Evolutionary conservation across 1,140 invertebrate species (phyloP).

Genomic region (Scaptomyza graminum): DNA sequence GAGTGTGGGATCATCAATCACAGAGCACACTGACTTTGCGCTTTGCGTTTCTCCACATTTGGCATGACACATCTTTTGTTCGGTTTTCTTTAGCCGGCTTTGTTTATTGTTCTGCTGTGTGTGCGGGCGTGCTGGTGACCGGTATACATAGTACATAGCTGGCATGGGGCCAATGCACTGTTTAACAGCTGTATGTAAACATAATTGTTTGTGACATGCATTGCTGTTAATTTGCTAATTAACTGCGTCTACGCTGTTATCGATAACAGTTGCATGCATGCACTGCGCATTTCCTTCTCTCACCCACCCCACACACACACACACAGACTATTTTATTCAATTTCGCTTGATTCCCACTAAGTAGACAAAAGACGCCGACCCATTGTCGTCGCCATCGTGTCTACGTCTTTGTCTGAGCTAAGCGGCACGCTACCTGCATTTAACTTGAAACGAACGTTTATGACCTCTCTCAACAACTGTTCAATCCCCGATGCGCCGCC

Average conservation of each 20-base stretch:
- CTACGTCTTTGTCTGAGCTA: conserved; percentile 37
- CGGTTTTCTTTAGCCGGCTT: conserved; percentile 15
- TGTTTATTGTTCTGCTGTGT: conserved; percentile 34
- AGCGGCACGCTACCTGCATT: conserved; percentile 26
- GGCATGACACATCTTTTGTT: conserved; percentile 5
- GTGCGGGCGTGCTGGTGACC: neutral
- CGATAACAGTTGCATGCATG: conserved; percentile 19
- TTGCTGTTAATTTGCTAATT: conserved; percentile 37
- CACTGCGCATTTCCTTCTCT: conserved; percentile 29
- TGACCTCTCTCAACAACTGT: conserved; percentile 57
- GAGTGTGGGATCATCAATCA: conserved; percentile 1
- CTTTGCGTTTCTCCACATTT: conserved; percentile 2
- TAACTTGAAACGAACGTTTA: conserved; percentile 23
- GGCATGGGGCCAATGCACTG: conserved; percentile 42
- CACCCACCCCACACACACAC: conserved; percentile 3
- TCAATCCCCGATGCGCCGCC: conserved; percentile 6
- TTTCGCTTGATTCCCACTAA: neutral
- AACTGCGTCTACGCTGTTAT: conserved; percentile 17
- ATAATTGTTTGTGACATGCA: conserved; percentile 31
- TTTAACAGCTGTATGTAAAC: conserved; percentile 32
- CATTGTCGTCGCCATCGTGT: conserved; percentile 51
- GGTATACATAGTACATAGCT: too few relatives aligned
- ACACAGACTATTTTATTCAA: neutral
- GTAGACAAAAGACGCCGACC: conserved; percentile 50
- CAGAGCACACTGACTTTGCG: conserved; percentile 8